Evolutionary conservation across 2,888 invertebrate genomes (phyloP), one percentile per base, ranked within the genome.

Genomic region (Eupithecia abbreviata): DNA sequence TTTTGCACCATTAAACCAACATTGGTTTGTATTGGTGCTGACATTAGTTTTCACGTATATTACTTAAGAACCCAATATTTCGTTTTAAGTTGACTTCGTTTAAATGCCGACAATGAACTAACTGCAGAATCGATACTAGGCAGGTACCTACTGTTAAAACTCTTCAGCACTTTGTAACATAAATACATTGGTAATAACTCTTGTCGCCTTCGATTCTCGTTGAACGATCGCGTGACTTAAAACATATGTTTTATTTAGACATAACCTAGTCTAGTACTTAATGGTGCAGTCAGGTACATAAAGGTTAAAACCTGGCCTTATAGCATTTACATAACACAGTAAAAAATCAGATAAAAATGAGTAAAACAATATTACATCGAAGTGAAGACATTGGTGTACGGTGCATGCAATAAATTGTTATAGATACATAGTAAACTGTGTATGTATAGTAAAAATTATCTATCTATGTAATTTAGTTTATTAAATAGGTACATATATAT

Each of bases 191-290:
- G 45, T 5, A 73, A 66, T 69, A 30, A 18, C 43, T 47, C 73
- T 68, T 71, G 71, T 73, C 69, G 71, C 70, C 71, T 73, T 67
- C 75, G n/a, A 70, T 71, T 42, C 71, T 41, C 47, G 73, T 47
- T 71, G 66, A 70, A 47, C 58, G 51, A 83, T 89, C 85, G 89
- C 89, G 88, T 89, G 90, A 75, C 76, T 79, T 79, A 82, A 82
- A 85, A 84, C 84, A 84, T 76, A 85, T 90, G 85, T 85, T 88
- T 89, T 88, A 89, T 87, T 88, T 84, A 86, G 83, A 75, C 71
- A 72, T 82, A 81, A 73, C 79, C 82, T 67, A 82, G 78, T 82
- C 79, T 80, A 77, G 79, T 51, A 43, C 69, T 80, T 77, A 76
- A 86, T 85, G 45, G 69, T 69, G 49, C 69, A 69, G 69, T 69